Percentiles rank a stretch among this genome's conserved stretches.
phyloP scores from a whole-genome alignment of 2,888 invertebrate genomes.

The Catocala sponsa region DNA sequence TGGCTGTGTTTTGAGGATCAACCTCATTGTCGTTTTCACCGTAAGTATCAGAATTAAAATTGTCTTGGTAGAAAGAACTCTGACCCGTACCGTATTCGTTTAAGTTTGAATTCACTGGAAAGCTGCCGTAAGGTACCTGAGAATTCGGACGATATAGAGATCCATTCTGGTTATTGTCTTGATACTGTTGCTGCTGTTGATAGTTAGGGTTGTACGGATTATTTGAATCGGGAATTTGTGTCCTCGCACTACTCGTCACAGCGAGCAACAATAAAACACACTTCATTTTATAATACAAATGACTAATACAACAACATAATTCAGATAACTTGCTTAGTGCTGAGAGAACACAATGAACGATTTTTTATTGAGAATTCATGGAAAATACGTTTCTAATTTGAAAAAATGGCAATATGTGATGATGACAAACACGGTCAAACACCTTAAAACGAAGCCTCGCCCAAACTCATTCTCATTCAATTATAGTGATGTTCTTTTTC shows the following conservation, averaged over 20 bases:
- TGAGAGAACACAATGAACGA: constrained; percentile 18
- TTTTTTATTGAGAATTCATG: constrained; percentile 44
- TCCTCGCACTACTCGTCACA: constrained; percentile 66
- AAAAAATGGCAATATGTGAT: constrained; percentile 42
- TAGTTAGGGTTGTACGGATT: constrained; percentile 73
- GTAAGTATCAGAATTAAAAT: constrained; percentile 70
- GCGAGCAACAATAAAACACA: constrained; percentile 66
- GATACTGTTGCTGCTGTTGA: constrained; percentile 64
- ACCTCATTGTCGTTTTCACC: constrained; percentile 74
- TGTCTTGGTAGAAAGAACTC: constrained; percentile 79
- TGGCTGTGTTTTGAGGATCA: constrained; percentile 75
- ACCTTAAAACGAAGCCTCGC: constrained; percentile 59
- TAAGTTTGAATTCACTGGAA: constrained; percentile 68
- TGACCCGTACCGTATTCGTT: constrained; percentile 73
- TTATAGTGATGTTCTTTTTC: constrained; percentile 28
- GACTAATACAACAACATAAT: constrained; percentile 33
- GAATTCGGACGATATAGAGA: constrained; percentile 70
- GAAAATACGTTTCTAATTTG: constrained; percentile 57
- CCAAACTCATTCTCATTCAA: constrained; percentile 42
- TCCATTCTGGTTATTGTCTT: constrained; percentile 67
- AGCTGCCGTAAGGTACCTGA: constrained; percentile 80
- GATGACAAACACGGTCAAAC: constrained; percentile 51
- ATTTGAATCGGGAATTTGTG: constrained; percentile 69
- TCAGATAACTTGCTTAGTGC: constrained; percentile 16
- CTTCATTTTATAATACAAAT: constrained; percentile 70